A percentile compares a stretch with the other conserved stretches of the same genome.
These are phyloP conservation scores for Hetaerina americana DNA, from an alignment of 1,140 invertebrate species.

Conservation along the genomic window DNA sequence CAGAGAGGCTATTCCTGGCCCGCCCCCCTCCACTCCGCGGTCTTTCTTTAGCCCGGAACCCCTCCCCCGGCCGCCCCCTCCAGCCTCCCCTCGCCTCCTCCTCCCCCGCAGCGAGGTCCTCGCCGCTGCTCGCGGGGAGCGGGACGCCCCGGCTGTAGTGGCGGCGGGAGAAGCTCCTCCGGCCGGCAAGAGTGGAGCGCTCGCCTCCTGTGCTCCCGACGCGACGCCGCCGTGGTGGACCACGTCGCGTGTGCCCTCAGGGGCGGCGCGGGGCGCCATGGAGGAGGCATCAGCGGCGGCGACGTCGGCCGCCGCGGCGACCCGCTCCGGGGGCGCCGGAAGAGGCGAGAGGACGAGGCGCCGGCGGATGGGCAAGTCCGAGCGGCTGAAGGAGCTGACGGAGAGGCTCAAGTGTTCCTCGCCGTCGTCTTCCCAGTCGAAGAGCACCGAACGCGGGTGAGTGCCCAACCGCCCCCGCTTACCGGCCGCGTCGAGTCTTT, in stretches of 20 bases:
- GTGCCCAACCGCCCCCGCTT: no score
- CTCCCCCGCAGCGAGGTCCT: background rate
- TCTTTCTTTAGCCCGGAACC: background rate
- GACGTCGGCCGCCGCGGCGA: background rate
- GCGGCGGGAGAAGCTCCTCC: background rate
- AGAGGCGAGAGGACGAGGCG: background rate
- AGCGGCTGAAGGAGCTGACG: background rate
- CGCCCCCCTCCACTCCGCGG: background rate
- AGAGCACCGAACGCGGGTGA: background rate
- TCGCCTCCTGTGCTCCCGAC: background rate
- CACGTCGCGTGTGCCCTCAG: background rate
- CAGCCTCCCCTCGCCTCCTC: background rate
- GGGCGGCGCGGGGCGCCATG: background rate
- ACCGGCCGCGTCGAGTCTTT: background rate
- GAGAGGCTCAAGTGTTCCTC: background rate
- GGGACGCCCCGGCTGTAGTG: background rate
- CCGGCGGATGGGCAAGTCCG: background rate
- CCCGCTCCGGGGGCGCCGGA: background rate
- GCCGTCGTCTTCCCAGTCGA: background rate
- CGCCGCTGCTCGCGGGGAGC: background rate
- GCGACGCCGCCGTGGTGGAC: background rate
- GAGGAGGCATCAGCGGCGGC: background rate
- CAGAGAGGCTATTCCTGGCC: background rate
- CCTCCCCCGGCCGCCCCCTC: background rate
- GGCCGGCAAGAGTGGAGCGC: background rate